Percentiles rank a stretch among this genome's conserved stretches.
These are phyloP conservation scores for Ciconia nigra DNA, from an alignment of 2,797 vertebrate genomes.

Conservation along the genomic window DNA sequence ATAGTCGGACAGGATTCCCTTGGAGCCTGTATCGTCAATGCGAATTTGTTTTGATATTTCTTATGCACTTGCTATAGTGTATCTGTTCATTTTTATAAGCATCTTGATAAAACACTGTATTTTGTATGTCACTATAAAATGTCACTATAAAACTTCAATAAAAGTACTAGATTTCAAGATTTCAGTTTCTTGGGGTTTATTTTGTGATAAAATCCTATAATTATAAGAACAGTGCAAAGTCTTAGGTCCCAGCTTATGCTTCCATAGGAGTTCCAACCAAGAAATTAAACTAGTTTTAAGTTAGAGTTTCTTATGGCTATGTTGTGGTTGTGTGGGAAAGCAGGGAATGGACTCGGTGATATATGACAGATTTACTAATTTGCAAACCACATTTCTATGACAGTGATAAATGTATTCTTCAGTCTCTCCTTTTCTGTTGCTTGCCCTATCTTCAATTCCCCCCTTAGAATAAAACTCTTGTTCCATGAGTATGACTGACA, in stretches of 20 bases:
- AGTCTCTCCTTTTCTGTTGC: neutral
- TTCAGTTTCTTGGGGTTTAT: neutral
- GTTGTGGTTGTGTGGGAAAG: neutral
- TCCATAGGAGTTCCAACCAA: neutral
- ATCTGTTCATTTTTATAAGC: neutral
- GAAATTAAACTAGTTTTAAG: neutral
- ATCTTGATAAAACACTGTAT: neutral
- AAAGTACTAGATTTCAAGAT: neutral
- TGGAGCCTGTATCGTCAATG: neutral
- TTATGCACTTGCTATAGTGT: neutral
- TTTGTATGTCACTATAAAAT: neutral
- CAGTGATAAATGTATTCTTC: neutral
- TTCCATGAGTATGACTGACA: neutral
- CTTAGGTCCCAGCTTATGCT: neutral
- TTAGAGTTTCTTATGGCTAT: neutral
- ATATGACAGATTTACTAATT: neutral
- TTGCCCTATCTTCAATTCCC: neutral
- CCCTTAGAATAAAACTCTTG: neutral
- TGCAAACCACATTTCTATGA: neutral
- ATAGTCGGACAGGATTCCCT: neutral
- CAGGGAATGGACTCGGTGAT: neutral
- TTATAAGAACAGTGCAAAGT: neutral
- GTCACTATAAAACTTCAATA: neutral
- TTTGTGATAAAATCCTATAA: neutral
- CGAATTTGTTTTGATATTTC: neutral